These are phyloP conservation scores for Hemiscyllium ocellatum DNA, from an alignment of 2,113 vertebrate genomes.

Conservation along the genomic window DNA sequence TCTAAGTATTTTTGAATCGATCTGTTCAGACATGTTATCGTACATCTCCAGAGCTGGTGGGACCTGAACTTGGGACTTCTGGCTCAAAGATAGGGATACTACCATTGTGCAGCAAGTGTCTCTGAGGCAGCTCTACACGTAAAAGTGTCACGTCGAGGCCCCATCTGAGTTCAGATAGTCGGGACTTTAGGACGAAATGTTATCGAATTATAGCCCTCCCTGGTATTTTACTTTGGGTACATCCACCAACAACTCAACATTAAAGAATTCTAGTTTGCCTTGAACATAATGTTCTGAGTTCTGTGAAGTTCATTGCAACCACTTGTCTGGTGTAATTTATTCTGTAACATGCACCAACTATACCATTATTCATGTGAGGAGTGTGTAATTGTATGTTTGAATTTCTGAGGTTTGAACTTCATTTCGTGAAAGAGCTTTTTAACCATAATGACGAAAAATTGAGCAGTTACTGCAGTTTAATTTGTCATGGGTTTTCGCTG, in stretches of 20 bases:
- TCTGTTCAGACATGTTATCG: too few species aligned
- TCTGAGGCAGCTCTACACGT: not conserved
- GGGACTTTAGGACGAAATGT: too few species aligned
- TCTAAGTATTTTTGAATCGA: too few species aligned
- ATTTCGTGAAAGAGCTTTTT: not conserved
- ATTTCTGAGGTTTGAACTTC: conserved; percentile 25
- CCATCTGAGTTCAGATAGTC: not conserved
- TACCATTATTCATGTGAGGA: conserved; percentile 3
- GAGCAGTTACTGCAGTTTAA: not conserved
- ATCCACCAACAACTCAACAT: not conserved
- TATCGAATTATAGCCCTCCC: not conserved
- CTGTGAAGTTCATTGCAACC: not conserved
- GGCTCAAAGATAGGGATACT: too few species aligned
- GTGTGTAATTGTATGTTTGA: not conserved
- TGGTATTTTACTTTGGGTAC: not conserved
- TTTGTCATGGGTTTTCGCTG: not conserved
- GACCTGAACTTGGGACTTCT: too few species aligned
- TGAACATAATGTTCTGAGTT: not conserved
- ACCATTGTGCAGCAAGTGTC: too few species aligned
- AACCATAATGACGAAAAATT: not conserved
- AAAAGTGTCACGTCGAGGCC: not conserved
- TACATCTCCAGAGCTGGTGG: too few species aligned
- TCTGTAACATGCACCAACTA: not conserved
- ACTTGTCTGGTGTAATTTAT: not conserved
- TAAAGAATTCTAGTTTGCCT: not conserved